phyloP scores from a whole-genome alignment of 2,888 invertebrate species.

The Lithophane ornitopus region DNA sequence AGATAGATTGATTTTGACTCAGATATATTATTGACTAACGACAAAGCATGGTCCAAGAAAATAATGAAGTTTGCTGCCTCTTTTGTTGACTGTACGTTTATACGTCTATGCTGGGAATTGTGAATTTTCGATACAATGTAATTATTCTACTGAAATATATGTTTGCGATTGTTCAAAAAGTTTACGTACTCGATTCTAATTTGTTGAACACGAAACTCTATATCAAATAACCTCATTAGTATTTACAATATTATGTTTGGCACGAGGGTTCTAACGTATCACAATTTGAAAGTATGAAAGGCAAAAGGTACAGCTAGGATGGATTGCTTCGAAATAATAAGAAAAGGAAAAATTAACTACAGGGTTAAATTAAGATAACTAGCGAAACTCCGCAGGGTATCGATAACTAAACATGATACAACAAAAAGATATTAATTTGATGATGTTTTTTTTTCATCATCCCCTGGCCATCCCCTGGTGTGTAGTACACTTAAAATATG shows the following conservation, averaged over 20 bases:
- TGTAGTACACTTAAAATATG: too few species aligned
- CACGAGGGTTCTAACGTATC: constrained; percentile 72
- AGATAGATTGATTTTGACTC: background rate
- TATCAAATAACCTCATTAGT: constrained; percentile 63
- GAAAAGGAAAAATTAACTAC: background rate
- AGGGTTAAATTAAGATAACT: too few species aligned
- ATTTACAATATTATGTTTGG: constrained; percentile 72
- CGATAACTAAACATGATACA: too few species aligned
- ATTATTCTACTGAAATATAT: constrained; percentile 52
- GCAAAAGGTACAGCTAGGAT: constrained; percentile 36
- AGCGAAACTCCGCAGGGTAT: too few species aligned
- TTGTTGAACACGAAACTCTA: constrained; percentile 62
- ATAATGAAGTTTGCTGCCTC: background rate
- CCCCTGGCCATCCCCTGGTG: too few species aligned
- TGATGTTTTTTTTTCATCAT: too few species aligned
- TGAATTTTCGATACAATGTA: constrained; percentile 27
- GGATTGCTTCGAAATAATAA: constrained; percentile 3
- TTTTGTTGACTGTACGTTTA: constrained; percentile 23
- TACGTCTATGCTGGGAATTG: constrained; percentile 18
- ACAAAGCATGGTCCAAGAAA: background rate
- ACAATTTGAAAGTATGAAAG: constrained; percentile 71
- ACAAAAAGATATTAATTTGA: too few species aligned
- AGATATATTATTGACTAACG: background rate
- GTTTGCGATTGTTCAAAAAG: constrained; percentile 39
- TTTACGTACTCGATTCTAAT: constrained; percentile 45